These are phyloP conservation scores for Panzeria rudis DNA, from an alignment of 2,888 invertebrate species.

Conservation along the genomic window DNA sequence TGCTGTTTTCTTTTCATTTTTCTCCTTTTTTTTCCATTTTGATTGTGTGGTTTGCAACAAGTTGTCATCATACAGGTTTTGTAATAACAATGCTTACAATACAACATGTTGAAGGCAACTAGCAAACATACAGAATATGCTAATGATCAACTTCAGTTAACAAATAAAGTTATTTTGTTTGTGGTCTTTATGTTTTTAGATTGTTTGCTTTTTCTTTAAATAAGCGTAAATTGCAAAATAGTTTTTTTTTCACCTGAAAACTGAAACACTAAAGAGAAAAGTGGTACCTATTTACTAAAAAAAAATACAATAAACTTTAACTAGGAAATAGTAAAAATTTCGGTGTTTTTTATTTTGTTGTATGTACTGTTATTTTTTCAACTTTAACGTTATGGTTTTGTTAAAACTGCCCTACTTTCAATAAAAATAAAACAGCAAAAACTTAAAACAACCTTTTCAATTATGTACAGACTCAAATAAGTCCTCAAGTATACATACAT, in stretches of 20 bases:
- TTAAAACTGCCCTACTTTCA: slow-evolving; percentile 57
- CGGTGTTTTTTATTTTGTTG: slow-evolving; percentile 31
- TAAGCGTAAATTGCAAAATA: slow-evolving; percentile 47
- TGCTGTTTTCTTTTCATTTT: slow-evolving; percentile 1
- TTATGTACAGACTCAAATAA: slow-evolving; percentile 30
- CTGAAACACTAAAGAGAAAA: slow-evolving; percentile 9
- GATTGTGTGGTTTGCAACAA: slow-evolving; percentile 39
- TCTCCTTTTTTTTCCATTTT: not conserved
- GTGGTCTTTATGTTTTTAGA: slow-evolving; percentile 26
- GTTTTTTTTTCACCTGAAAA: slow-evolving; percentile 36
- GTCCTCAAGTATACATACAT: not conserved
- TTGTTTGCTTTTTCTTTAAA: slow-evolving; percentile 29
- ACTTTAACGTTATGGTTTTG: slow-evolving; percentile 42
- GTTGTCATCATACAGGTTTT: slow-evolving; percentile 46
- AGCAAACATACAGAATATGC: not conserved
- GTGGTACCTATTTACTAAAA: not conserved
- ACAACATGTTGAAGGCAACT: slow-evolving; percentile 47
- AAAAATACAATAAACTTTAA: slow-evolving; percentile 32
- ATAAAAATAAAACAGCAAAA: slow-evolving; percentile 20
- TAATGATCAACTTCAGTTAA: slow-evolving; percentile 11
- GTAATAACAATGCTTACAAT: slow-evolving; percentile 20
- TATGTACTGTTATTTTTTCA: slow-evolving; percentile 39
- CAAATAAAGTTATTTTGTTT: slow-evolving; percentile 25
- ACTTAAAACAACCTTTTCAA: slow-evolving; percentile 35
- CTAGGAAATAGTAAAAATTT: slow-evolving; percentile 58